These are phyloP conservation scores for Aphelinus atriplicis DNA, from an alignment of 1,140 invertebrate genomes.

Conservation along the genomic window DNA sequence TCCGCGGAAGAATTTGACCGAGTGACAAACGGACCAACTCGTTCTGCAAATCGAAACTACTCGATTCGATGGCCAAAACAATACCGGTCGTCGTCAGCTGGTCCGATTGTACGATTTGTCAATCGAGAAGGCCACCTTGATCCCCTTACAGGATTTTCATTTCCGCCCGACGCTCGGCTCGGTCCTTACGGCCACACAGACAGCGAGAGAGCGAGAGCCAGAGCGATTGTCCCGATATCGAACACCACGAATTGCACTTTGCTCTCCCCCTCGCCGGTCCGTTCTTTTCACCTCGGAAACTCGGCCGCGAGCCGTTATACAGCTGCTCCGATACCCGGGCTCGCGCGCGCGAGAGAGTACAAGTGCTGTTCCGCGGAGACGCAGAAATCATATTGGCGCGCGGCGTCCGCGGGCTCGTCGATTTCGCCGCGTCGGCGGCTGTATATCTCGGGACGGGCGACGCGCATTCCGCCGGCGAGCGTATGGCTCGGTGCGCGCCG, in stretches of 20 bases:
- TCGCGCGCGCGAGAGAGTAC: neutral
- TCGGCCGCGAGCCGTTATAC: slow-evolving; percentile 48
- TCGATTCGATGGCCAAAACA: too few species aligned
- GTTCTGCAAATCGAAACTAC: too few species aligned
- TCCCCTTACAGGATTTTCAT: too few species aligned
- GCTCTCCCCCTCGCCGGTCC: slow-evolving; percentile 41
- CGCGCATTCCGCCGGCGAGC: neutral
- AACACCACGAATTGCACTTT: slow-evolving; percentile 67
- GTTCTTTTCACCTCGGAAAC: slow-evolving; percentile 6
- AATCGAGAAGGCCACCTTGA: too few species aligned
- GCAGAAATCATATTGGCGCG: slow-evolving; percentile 60
- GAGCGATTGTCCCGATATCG: slow-evolving; percentile 65
- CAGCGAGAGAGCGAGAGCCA: slow-evolving; percentile 21
- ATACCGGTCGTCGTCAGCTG: too few species aligned
- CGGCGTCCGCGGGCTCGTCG: slow-evolving; percentile 28
- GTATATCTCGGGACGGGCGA: neutral
- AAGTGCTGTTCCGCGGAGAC: too few species aligned
- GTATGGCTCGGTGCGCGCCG: too few species aligned
- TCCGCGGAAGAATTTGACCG: too few species aligned
- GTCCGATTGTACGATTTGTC: too few species aligned
- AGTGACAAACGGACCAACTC: too few species aligned
- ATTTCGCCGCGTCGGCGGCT: slow-evolving; percentile 23
- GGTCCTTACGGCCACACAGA: too few species aligned
- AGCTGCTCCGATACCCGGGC: slow-evolving; percentile 46
- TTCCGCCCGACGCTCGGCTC: too few species aligned